A percentile compares a stretch with the other conserved stretches of the same genome.
Conservation (phyloP, 2,797 vertebrate genomes). For the Champsocephalus esox region DNA sequence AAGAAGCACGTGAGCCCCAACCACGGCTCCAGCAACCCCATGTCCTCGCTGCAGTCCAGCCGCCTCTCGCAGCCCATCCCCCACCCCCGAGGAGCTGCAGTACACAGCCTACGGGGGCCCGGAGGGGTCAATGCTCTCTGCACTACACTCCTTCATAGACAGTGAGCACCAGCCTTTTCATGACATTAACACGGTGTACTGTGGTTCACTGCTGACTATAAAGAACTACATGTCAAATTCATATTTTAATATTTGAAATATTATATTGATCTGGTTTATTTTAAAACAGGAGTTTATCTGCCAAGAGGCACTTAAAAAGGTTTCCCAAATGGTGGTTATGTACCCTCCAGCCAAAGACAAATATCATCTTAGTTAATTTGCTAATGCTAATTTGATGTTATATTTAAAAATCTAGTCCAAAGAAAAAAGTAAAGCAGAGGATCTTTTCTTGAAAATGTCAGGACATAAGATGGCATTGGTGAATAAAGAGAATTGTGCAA, state of each 20-base stretch:
- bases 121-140: slow-evolving; percentile 92
- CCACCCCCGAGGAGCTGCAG: slow-evolving; percentile 91
- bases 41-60: slow-evolving; percentile 87
- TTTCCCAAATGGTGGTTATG: too few species aligned
- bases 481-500: not conserved
- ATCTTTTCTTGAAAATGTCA: not conserved
- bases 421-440: not conserved
- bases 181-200: not conserved
- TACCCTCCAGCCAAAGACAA: not conserved
- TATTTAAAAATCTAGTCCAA: not conserved
- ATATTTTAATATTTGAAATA: not conserved
- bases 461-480: not conserved
- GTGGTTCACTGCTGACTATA: not conserved
- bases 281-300: not conserved
- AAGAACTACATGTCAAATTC: not conserved
- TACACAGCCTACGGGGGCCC: slow-evolving; percentile 91
- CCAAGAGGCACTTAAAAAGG: not conserved
- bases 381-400: slow-evolving; percentile 9
- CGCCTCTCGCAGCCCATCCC: slow-evolving; percentile 88
- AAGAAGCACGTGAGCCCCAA: slow-evolving; percentile 97
- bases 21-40: slow-evolving; percentile 84
- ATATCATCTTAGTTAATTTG: not conserved
- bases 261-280: not conserved
- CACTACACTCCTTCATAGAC: slow-evolving; percentile 94
- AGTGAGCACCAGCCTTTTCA: slow-evolving; percentile 82